Percentiles rank a stretch among this genome's conserved stretches.
These are phyloP conservation scores for Microcaecilia unicolor DNA, from an alignment of 2,797 vertebrate genomes.

Conservation along the genomic window DNA sequence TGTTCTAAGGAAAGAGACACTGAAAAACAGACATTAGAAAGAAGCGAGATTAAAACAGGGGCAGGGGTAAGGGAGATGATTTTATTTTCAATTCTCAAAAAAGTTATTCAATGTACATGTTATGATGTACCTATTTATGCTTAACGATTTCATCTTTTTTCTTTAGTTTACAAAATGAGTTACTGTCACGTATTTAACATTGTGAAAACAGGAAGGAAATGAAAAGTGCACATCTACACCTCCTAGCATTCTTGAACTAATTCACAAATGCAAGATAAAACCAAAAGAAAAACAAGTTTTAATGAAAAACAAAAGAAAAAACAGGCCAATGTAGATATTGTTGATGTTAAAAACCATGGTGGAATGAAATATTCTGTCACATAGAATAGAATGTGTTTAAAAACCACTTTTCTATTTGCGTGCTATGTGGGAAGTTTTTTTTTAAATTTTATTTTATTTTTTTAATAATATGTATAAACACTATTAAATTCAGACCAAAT, in stretches of 20 bases:
- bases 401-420: conserved; percentile 59
- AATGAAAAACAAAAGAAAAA: conserved; percentile 19
- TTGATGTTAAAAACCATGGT: conserved; percentile 62
- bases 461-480: conserved; percentile 60
- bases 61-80: conserved; percentile 29
- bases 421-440: conserved; percentile 60
- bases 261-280: conserved; percentile 73
- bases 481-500: conserved; percentile 73
- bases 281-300: conserved; percentile 34
- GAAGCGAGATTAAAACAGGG: conserved; percentile 8
- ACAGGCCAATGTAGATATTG: conserved; percentile 56
- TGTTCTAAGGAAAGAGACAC: too few relatives aligned
- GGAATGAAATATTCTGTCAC: conserved; percentile 57
- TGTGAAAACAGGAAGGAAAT: conserved; percentile 57
- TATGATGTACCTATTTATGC: conserved; percentile 58
- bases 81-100: conserved; percentile 48
- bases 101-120: conserved; percentile 54
- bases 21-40: too few relatives aligned
- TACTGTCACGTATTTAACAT: conserved; percentile 61
- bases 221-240: conserved; percentile 82
- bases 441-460: conserved; percentile 57
- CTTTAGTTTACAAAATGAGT: conserved; percentile 71
- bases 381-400: conserved; percentile 46
- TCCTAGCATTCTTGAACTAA: conserved; percentile 82
- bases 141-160: conserved; percentile 62